phyloP scores from a whole-genome alignment of 2,113 vertebrate species.

The rat (Rattus norvegicus) region GRCr8 NC_086039.1:52000501-52001000 shows the following conservation, averaged over 20 bases:
- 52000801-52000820: background rate
- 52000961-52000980: background rate
- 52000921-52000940: background rate
- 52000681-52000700: conserved; percentile 82
- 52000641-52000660: conserved; percentile 84
- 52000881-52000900: background rate
- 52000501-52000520: conserved; percentile 83
- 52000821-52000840: conserved; percentile 8
- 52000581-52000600: conserved; percentile 86
- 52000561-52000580: conserved; percentile 81
- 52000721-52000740: conserved; percentile 73
- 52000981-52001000: conserved; percentile 8
- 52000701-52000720: conserved; percentile 79
- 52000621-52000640: conserved; percentile 84
- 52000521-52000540: conserved; percentile 78
- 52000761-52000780: conserved; percentile 61
- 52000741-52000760: conserved; percentile 68
- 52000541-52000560: conserved; percentile 85
- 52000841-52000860: conserved; percentile 35
- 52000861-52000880: background rate
- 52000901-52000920: background rate
- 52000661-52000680: conserved; percentile 81
- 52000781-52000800: conserved; percentile 54
- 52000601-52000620: conserved; percentile 86
- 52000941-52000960: background rate